Conservation (phyloP, 2,888 invertebrate genomes). For the Cryptocephalus primarius region DNA sequence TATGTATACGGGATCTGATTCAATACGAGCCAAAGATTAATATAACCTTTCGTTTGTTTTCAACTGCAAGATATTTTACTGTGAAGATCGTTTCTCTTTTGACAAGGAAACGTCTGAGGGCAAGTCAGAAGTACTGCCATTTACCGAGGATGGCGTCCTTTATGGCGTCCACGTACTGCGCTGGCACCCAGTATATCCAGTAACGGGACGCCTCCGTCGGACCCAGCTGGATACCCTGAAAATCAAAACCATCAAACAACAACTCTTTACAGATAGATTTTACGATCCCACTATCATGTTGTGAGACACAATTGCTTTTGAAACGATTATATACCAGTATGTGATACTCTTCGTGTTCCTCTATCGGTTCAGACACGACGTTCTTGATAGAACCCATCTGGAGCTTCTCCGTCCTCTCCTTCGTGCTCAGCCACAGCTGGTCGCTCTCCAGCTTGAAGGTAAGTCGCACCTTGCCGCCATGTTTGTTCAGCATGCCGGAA, state of each 20-base stretch:
- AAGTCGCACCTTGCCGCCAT: conserved; percentile 78
- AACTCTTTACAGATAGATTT: too few relatives aligned
- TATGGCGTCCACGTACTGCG: conserved; percentile 81
- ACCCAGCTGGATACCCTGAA: conserved; percentile 67
- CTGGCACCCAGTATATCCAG: conserved; percentile 93
- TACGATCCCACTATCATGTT: neutral
- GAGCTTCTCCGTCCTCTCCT: conserved; percentile 85
- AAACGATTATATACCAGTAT: conserved; percentile 54
- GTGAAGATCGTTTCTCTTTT: too few relatives aligned
- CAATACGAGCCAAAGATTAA: neutral
- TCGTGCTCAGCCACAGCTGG: conserved; percentile 85
- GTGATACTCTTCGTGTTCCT: conserved; percentile 83
- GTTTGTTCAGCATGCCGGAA: conserved; percentile 83
- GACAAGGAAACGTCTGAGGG: neutral
- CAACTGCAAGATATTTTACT: neutral
- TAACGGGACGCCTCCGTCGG: conserved; percentile 85
- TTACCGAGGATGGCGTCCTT: conserved; percentile 83
- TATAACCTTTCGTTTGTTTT: conserved; percentile 1
- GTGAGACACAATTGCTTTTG: neutral
- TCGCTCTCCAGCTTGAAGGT: conserved; percentile 87
- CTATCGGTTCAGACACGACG: conserved; percentile 71
- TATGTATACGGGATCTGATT: neutral
- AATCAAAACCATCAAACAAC: conserved; percentile 1
- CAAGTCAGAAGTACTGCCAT: conserved; percentile 64
- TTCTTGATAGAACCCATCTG: conserved; percentile 83